phyloP scores from a whole-genome alignment of 2,113 vertebrate genomes.

The Glaucomys volans region DNA sequence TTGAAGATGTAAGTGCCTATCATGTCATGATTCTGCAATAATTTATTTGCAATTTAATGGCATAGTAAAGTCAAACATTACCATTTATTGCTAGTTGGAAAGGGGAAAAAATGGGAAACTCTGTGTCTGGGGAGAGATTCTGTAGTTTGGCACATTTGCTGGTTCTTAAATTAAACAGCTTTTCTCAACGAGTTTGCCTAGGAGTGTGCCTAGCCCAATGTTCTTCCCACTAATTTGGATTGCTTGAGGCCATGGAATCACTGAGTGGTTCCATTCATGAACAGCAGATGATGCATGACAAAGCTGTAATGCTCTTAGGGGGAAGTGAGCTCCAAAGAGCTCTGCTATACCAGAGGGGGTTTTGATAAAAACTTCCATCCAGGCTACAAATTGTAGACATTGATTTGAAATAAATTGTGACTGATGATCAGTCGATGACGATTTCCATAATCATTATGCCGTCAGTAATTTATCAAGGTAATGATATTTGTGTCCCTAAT shows the following conservation, averaged over 20 bases:
- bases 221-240: constrained; percentile 82
- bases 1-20: constrained; percentile 72
- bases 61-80: constrained; percentile 78
- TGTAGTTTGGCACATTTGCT: constrained; percentile 72
- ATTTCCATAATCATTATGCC: constrained; percentile 94
- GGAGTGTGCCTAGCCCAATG: constrained; percentile 39
- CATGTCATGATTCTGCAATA: constrained; percentile 78
- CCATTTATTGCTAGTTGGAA: constrained; percentile 80
- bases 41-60: constrained; percentile 82
- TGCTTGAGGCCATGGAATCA: constrained; percentile 80
- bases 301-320: constrained; percentile 80
- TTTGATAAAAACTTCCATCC: constrained; percentile 88
- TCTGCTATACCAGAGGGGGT: constrained; percentile 83
- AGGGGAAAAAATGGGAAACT: constrained; percentile 23
- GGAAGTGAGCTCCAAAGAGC: constrained; percentile 84
- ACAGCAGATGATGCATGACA: constrained; percentile 80
- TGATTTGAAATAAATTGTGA: constrained; percentile 93
- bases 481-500: constrained; percentile 92
- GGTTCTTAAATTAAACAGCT: constrained; percentile 81
- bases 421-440: constrained; percentile 92
- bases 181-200: constrained; percentile 76
- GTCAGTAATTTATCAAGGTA: constrained; percentile 94
- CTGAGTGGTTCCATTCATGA: constrained; percentile 76
- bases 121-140: constrained; percentile 71
- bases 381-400: constrained; percentile 84